Evolutionary conservation across 2,888 invertebrate species (phyloP), one percentile per base, ranked within the genome.

Genomic region (Heterodera filipjevi): DNA sequence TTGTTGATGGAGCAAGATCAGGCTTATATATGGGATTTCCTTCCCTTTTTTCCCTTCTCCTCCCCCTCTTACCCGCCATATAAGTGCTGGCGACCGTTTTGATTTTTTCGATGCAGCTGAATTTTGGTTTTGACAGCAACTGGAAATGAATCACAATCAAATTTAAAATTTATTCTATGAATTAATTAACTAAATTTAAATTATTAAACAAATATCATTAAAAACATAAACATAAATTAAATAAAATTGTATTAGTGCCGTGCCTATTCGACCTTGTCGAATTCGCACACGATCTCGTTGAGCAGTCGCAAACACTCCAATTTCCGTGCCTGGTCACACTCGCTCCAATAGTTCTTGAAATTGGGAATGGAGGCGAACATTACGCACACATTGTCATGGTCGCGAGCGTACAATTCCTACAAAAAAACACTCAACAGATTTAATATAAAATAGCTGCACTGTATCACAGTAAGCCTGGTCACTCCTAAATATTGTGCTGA

Each of bases 341-440:
- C 84, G 59, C 86, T 84, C 87, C 88, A 88, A 76, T 88, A 88
- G 77, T 88, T 88, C 79, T 88, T 88, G 90, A 96, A 98, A 91
- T 97, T 96, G 8, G 97, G 96, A 86, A 98, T 97, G 1, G 96
- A 96, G 0, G 97, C 96, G 90, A 98, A 98, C 96, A 97, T 96
- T 12, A 98, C 97, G 0, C 95, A 95, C 79, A 97, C 95, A 86
- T 94, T 94, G 27, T 93, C 93, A 90, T 97, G 97, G 66, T 95
- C 92, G 90, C 97, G 95, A 90, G 96, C 96, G 90, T 98, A 98
- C 0, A 97, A 90, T 82, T 96, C 96, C 91, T 96, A 92, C 27
- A 84, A 22, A 22, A 49, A 3, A 39, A 49, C 74, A 30, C n/a
- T 44, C 6, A 49, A 49, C 44, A 71, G 49, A 53, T 74, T 39